These are phyloP conservation scores for Channa argus DNA, from an alignment of 2,113 vertebrate genomes.

Conservation along the genomic window DNA sequence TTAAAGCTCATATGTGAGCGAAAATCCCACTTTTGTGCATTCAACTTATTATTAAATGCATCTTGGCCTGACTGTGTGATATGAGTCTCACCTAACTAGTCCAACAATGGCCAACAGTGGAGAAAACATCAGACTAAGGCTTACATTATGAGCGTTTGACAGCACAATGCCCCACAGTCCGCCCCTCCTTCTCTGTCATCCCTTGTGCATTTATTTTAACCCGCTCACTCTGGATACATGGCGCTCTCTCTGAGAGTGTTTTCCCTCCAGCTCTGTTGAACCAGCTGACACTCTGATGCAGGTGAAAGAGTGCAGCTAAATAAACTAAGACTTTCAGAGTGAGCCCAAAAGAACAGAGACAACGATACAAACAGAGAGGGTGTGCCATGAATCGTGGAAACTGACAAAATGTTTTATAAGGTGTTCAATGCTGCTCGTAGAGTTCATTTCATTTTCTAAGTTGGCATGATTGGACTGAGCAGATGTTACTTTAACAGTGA, in stretches of 20 bases:
- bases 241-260: slow-evolving; percentile 41
- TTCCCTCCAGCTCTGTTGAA: slow-evolving; percentile 61
- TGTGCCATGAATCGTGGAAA: slow-evolving; percentile 33
- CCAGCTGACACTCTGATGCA: slow-evolving; percentile 57
- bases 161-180: slow-evolving; percentile 1
- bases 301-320: slow-evolving; percentile 52
- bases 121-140: slow-evolving; percentile 18
- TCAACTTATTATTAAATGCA: background rate
- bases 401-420: slow-evolving; percentile 31
- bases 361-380: slow-evolving; percentile 23
- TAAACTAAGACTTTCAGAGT: slow-evolving; percentile 39
- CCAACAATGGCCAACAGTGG: slow-evolving; percentile 1
- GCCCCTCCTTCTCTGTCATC: background rate
- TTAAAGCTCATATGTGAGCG: background rate
- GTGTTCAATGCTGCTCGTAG: background rate
- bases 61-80: slow-evolving; percentile 10
- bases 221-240: slow-evolving; percentile 34
- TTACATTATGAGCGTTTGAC: slow-evolving; percentile 18
- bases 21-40: slow-evolving; percentile 6
- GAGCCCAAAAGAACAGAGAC: slow-evolving; percentile 11
- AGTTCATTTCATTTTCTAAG: slow-evolving; percentile 10
- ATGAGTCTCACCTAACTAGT: slow-evolving; percentile 13
- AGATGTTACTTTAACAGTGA: slow-evolving; percentile 26
- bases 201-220: slow-evolving; percentile 35
- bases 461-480: slow-evolving; percentile 6